Evolutionary conservation across 2,113 vertebrate genomes (phyloP), one percentile per base, ranked within the genome.

Genomic region (Neomonachus schauinslandi): DNA sequence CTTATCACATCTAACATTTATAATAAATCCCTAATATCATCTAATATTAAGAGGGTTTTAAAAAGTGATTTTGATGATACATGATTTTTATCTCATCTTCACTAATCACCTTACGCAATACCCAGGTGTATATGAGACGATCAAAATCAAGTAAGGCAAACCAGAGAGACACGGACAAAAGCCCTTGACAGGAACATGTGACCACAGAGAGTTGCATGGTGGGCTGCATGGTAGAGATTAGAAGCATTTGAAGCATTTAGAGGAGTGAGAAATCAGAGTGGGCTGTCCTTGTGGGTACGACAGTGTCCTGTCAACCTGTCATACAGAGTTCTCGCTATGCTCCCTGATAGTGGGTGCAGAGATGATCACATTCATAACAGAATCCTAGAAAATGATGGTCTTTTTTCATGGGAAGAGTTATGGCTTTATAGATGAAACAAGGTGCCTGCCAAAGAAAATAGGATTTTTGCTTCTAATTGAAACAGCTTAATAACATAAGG

Each of bases 381-480:
- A 46, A 19, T 9, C 49, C 88, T 28, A 22, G 28, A 71, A 55
- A 9, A 85, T 1, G 11, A 61, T 9, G 51, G n/a, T 57, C 57
- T 26, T 92, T 80, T 86, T 95, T 77, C 10, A 7, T 11, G 53
- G 63, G 5, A 61, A 95, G 55, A 55, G 61, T 59, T n/a, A 39
- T 26, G 5, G 67, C 87, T 97, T 90, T 0, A 0, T 21, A 91
- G 81, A 55, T 92, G 80, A 98, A 97, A 84, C 6, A 2, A 86
- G 77, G 67, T 82, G 69, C 74, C 94, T 96, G 95, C 84, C 95
- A 96, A 94, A 96, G 96, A 63, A 94, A 97, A 97, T 39, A 77
- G 86, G 76, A 91, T 97, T 97, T 97, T 59, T 36, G 72, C 26
- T 71, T 97, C 97, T 97, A 97, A 98, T 97, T 97, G 96, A 90